Base-by-base conservation (phyloP, 2,888 invertebrate species). In the Cistogaster globosa region DNA sequence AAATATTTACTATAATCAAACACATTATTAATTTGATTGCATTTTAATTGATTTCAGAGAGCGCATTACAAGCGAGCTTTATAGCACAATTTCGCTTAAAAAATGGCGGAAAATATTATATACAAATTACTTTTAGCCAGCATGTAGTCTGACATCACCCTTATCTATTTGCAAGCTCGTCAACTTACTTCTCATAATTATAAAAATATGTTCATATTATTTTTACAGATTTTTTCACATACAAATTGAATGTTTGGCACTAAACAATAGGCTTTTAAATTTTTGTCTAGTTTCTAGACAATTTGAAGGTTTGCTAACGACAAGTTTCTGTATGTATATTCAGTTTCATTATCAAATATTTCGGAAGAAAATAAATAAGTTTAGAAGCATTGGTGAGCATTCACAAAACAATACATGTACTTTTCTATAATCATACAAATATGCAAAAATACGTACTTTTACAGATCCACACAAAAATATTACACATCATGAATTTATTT, bases 201-300 rank as follows among this genome's bases (percentile, higher is more conserved):
- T 32, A 32, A 32, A 32, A 32, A 32, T 6, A 32, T 32, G 8
- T 32, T 3, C 0, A 32, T 6, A 32, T 5, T 32, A 32, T 32
- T 2, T 32, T 0, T 8, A 32, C 0, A 32, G 6, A 32, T 32
- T 32, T 3, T 32, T 3, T 32, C 18, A n/a, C 18, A 51, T 51
- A 65, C 0, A 45, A 45, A 32, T 48, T 36, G 1, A 5, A 57
- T 65, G 48, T 58, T 45, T 60, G 51, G 16, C 20, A 26, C 53
- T 0, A 8, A 67, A 80, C 72, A 80, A 81, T 74, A 12, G 74
- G 45, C 53, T 68, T 74, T 51, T 18, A 12, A 57, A 72, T 57
- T 51, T 32, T 81, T 81, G 77, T 77, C 68, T 69, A 55, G 42
- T 62, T 84, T 84, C 80, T 81, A 81, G 81, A 63, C 76, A 77